Conservation (phyloP, 2,113 vertebrate genomes). For the Tautogolabrus adspersus region DNA sequence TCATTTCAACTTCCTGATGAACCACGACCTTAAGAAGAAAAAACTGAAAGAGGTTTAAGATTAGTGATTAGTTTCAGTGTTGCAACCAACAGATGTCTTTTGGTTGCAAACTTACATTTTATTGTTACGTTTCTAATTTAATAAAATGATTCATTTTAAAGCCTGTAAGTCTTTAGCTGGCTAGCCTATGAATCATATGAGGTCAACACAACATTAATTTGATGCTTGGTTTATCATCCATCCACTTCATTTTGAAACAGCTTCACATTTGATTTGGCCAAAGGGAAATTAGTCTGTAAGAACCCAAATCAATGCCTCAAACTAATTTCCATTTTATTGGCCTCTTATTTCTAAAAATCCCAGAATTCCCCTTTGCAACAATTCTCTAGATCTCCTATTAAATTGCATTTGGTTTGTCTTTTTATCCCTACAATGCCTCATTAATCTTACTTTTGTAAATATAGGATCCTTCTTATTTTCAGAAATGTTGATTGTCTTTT, state of each 20-base stretch:
- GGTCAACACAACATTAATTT: neutral
- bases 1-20: neutral
- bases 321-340: slow-evolving; percentile 45
- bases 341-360: slow-evolving; percentile 14
- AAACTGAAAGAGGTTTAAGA: neutral
- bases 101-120: slow-evolving; percentile 17
- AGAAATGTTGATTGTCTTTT: neutral
- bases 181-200: neutral
- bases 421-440: slow-evolving; percentile 20
- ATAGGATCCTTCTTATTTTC: neutral
- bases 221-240: neutral
- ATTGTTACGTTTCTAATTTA: slow-evolving; percentile 11
- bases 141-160: slow-evolving; percentile 5
- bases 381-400: slow-evolving; percentile 22
- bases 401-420: slow-evolving; percentile 33
- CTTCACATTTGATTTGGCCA: neutral
- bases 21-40: neutral
- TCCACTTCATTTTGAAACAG: neutral
- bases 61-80: too few relatives aligned
- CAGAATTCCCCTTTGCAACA: slow-evolving; percentile 1
- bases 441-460: slow-evolving; percentile 12
- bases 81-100: slow-evolving; percentile 15
- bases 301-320: slow-evolving; percentile 26
- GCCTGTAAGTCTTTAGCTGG: neutral
- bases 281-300: slow-evolving; percentile 10